Base-by-base conservation (phyloP, 2,888 invertebrate species). In the Marasmarcha lunaedactyla region DNA sequence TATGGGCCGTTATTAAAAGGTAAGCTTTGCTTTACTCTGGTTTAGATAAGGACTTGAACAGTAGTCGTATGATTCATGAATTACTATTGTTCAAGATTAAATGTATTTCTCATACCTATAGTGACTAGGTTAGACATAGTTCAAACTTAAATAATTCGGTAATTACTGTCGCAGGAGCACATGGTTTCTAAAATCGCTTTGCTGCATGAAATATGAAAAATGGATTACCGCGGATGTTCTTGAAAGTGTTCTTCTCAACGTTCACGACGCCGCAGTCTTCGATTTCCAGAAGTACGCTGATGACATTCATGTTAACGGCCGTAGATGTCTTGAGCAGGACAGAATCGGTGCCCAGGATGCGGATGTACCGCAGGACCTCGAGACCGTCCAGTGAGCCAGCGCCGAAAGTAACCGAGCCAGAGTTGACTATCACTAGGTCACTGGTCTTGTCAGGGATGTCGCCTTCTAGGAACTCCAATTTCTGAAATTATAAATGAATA, bases 171-270 rank as follows among this genome's bases (percentile, higher is more conserved):
- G n/a, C n/a, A n/a, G n/a, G n/a, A n/a, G n/a, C n/a, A n/a, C n/a
- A n/a, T n/a, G n/a, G n/a, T n/a, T n/a, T n/a, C n/a, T n/a, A n/a
- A n/a, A n/a, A n/a, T n/a, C n/a, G n/a, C n/a, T n/a, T n/a, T n/a
- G n/a, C n/a, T n/a, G n/a, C n/a, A n/a, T n/a, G n/a, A n/a, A n/a
- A n/a, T n/a, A n/a, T n/a, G n/a, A n/a, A n/a, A n/a, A n/a, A n/a
- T n/a, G n/a, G n/a, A n/a, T 57, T 57, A 84, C 84, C 87, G 67
- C 85, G 84, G 42, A 88, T 84, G 45, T 86, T 86, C 52, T 79
- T 83, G 59, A 90, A 90, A 14, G 90, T 85, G 45, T 79, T 84
- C 47, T 86, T 86, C 63, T 89, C 89, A 41, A 91, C 74, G 11
- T 85, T 69, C 35, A 90, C 73, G 38, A 77, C 64, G 50, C 85